phyloP scores from a whole-genome alignment of 1,140 invertebrate species.

The Maconellicoccus hirsutus region DNA sequence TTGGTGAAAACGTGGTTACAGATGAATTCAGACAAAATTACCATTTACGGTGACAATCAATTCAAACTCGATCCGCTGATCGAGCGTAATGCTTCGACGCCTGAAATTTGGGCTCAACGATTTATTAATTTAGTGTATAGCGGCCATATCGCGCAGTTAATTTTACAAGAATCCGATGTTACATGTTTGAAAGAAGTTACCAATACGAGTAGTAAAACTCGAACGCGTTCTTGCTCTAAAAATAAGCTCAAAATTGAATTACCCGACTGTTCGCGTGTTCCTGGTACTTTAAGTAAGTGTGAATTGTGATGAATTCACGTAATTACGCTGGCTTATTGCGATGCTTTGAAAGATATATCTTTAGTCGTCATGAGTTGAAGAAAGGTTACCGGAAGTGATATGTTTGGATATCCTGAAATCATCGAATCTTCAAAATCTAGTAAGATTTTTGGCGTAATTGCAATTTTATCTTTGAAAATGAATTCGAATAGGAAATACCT shows the following conservation, averaged over 20 bases:
- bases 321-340: too few relatives aligned
- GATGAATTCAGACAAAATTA: not conserved
- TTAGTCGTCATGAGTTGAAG: too few relatives aligned
- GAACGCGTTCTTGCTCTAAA: not conserved
- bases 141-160: not conserved
- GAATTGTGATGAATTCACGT: too few relatives aligned
- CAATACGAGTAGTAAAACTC: not conserved
- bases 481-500: too few relatives aligned
- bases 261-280: not conserved
- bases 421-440: too few relatives aligned
- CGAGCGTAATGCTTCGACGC: conserved; percentile 15
- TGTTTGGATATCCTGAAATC: too few relatives aligned
- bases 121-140: conserved; percentile 5
- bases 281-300: conserved; percentile 6
- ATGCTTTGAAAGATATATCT: too few relatives aligned
- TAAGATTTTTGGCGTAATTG: too few relatives aligned
- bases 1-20: not conserved
- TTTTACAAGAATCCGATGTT: conserved; percentile 14
- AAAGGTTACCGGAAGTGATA: too few relatives aligned
- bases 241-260: not conserved
- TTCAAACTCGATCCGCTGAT: conserved; percentile 16
- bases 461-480: too few relatives aligned
- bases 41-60: conserved; percentile 2
- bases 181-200: conserved; percentile 1
- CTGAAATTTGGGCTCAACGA: conserved; percentile 10